phyloP scores from a whole-genome alignment of 2,888 invertebrate genomes.

The Strigamia maritima region DNA sequence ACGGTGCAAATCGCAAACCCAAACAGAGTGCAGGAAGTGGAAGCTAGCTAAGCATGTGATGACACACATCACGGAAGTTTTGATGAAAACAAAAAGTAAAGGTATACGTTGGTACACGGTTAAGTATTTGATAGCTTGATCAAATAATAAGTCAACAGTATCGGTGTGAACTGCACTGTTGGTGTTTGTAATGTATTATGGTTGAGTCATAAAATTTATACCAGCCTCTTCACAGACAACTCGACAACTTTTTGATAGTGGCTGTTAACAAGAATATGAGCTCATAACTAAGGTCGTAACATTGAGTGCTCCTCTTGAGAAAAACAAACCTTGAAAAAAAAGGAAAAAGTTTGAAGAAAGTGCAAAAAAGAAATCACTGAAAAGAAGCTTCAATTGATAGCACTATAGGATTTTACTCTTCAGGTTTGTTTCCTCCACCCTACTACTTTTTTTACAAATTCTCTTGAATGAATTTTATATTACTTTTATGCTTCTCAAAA shows the following conservation, averaged over 20 bases:
- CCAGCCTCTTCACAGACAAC: constrained; percentile 25
- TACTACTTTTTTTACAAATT: constrained; percentile 15
- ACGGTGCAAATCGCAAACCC: constrained; percentile 35
- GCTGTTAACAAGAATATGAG: constrained; percentile 32
- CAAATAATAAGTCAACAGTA: constrained; percentile 2
- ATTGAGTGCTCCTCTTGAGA: constrained; percentile 1
- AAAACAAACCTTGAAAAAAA: neutral
- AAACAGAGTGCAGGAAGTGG: constrained; percentile 36
- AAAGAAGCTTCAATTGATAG: constrained; percentile 16
- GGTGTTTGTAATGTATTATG: constrained; percentile 21
- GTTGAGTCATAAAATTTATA: constrained; percentile 28
- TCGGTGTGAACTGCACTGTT: neutral
- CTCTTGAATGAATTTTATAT: constrained; percentile 2
- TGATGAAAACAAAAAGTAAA: neutral
- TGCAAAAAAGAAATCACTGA: constrained; percentile 8
- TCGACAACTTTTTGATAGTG: constrained; percentile 26
- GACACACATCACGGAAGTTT: constrained; percentile 1
- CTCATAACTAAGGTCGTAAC: constrained; percentile 34
- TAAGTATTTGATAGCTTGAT: neutral
- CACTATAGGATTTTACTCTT: neutral
- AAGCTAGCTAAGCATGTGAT: constrained; percentile 20
- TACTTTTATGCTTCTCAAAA: constrained; percentile 14
- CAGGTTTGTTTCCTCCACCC: neutral
- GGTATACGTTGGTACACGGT: neutral
- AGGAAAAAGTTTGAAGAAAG: neutral